Percentiles rank a stretch among this genome's conserved stretches.
phyloP scores from a whole-genome alignment of 2,888 invertebrate species.

The Drosophila borborema region DNA sequence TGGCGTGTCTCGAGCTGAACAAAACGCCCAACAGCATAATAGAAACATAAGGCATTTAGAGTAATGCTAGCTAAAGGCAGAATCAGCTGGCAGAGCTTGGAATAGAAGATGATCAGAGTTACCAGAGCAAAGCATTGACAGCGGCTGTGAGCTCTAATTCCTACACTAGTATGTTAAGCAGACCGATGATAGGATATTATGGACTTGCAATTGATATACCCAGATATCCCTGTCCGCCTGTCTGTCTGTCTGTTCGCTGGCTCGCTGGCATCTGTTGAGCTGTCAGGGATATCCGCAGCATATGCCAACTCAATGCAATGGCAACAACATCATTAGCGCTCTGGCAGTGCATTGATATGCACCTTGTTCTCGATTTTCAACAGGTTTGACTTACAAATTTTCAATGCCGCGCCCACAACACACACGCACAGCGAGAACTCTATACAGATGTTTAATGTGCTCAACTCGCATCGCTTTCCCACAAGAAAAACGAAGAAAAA shows the following conservation, averaged over 20 bases:
- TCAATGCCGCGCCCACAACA: constrained; percentile 39
- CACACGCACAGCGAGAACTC: constrained; percentile 1
- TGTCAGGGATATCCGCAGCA: constrained; percentile 74
- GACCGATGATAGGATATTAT: constrained; percentile 2
- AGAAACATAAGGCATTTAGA: neutral
- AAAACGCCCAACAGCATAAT: constrained; percentile 17
- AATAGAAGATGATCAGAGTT: neutral
- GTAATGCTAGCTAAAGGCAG: neutral
- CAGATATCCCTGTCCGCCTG: neutral
- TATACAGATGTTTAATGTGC: constrained; percentile 52
- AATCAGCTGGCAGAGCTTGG: neutral
- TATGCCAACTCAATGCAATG: constrained; percentile 43
- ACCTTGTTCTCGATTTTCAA: constrained; percentile 61
- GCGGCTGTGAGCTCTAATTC: neutral
- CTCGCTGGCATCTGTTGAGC: constrained; percentile 39
- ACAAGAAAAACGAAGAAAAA: constrained; percentile 44
- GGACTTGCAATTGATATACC: constrained; percentile 9
- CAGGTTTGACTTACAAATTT: constrained; percentile 67
- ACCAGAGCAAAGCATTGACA: neutral
- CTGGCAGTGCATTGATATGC: constrained; percentile 30
- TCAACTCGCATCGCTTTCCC: constrained; percentile 42
- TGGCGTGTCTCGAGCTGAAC: constrained; percentile 23
- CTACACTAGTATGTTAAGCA: neutral
- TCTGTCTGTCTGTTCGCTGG: neutral
- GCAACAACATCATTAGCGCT: constrained; percentile 67